A percentile compares a stretch with the other conserved stretches of the same genome.
Conservation (phyloP, 1,140 invertebrate species). For the Hycleus phaleratus region DNA sequence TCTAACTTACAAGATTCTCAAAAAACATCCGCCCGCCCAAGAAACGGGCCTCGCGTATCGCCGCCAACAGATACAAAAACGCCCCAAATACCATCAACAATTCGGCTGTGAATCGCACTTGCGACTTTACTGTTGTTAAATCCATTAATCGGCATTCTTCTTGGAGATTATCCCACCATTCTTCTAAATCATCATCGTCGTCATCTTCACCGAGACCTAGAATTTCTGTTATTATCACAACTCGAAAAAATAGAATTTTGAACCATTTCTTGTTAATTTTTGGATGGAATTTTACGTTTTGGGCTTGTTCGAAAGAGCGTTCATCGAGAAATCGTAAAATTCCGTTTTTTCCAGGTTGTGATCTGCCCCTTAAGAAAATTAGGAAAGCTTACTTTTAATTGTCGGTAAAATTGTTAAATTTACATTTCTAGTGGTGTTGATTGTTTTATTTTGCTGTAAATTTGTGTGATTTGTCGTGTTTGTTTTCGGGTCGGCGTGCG, state of each 20-base stretch:
- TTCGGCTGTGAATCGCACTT: conserved; percentile 62
- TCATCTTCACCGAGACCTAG: conserved; percentile 3
- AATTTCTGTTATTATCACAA: no score
- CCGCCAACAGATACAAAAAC: conserved; percentile 71
- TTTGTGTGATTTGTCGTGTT: background rate
- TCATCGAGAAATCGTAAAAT: no score
- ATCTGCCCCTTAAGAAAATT: no score
- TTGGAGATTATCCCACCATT: conserved; percentile 62
- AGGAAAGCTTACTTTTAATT: no score
- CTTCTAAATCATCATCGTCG: conserved; percentile 46
- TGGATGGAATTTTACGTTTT: no score
- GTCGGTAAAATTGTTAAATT: background rate
- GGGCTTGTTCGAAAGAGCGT: no score
- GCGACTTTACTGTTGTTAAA: conserved; percentile 47
- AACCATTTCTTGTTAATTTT: no score
- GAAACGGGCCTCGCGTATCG: conserved; percentile 72
- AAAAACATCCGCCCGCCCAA: conserved; percentile 83
- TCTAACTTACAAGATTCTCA: conserved; percentile 68
- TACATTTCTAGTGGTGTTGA: background rate
- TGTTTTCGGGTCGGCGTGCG: conserved; percentile 1
- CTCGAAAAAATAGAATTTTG: background rate
- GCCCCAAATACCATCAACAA: conserved; percentile 66
- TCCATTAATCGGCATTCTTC: conserved; percentile 63
- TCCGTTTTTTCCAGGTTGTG: no score
- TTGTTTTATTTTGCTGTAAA: background rate